These are phyloP conservation scores for Caenorhabditis tropicalis DNA, from an alignment of 1,140 invertebrate species.

Conservation along the genomic window DNA sequence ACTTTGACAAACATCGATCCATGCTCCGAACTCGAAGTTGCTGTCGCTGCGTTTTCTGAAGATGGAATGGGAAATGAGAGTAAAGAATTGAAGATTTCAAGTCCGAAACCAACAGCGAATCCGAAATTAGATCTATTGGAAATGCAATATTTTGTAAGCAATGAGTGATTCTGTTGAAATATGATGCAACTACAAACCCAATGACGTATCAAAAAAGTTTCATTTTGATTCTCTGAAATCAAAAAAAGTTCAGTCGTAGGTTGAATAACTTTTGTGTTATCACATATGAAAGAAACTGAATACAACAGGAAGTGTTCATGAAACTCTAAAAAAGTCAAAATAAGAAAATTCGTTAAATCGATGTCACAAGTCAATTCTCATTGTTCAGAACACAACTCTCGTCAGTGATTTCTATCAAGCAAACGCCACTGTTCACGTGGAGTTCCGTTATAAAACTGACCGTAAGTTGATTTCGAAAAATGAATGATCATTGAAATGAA, in stretches of 20 bases:
- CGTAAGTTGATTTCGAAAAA: not conserved
- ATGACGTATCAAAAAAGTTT: not conserved
- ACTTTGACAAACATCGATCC: slow-evolving; percentile 38
- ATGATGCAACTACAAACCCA: too few species aligned
- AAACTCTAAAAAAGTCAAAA: not conserved
- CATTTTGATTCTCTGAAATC: not conserved
- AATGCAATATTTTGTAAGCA: slow-evolving; percentile 23
- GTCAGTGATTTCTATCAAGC: slow-evolving; percentile 24
- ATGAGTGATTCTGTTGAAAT: not conserved
- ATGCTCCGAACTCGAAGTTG: slow-evolving; percentile 29
- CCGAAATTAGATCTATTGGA: not conserved
- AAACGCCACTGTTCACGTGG: not conserved
- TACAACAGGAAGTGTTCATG: too few species aligned
- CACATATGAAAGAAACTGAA: too few species aligned
- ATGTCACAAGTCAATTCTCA: too few species aligned
- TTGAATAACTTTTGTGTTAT: too few species aligned
- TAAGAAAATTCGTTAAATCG: not conserved
- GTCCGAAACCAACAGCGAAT: slow-evolving; percentile 23
- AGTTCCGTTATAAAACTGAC: slow-evolving; percentile 22
- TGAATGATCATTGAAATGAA: not conserved
- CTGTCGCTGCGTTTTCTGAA: slow-evolving; percentile 35
- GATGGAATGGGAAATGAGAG: slow-evolving; percentile 21
- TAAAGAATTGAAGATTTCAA: slow-evolving; percentile 35
- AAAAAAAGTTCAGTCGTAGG: not conserved
- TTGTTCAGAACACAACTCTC: slow-evolving; percentile 17